Conservation (phyloP, 2,113 vertebrate species). For the Pachypanchax playfairii region DNA sequence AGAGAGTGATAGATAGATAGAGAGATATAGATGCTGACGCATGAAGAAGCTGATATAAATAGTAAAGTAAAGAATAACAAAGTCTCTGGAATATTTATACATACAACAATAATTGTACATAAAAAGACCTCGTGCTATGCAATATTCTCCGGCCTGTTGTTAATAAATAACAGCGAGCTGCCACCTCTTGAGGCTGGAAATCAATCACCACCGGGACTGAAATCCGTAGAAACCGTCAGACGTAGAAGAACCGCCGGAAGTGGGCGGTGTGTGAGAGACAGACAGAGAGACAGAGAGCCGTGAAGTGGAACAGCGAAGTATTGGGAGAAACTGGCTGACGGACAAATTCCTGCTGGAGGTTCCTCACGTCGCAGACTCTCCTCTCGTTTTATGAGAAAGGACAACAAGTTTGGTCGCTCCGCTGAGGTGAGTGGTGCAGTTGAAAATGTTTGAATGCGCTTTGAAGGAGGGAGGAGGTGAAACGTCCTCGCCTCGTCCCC, state of each 20-base stretch:
- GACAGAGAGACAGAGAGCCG: slow-evolving; percentile 30
- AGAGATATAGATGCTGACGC: no score
- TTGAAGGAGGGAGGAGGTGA: neutral
- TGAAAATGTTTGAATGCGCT: neutral
- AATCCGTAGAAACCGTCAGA: slow-evolving; percentile 28
- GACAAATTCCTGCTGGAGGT: slow-evolving; percentile 54
- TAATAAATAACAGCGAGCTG: neutral
- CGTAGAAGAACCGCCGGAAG: slow-evolving; percentile 69
- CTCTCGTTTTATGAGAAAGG: slow-evolving; percentile 64
- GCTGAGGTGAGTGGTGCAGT: slow-evolving; percentile 60
- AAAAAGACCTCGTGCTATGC: no score
- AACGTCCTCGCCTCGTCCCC: slow-evolving; percentile 27
- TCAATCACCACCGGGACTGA: slow-evolving; percentile 4
- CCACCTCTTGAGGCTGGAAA: neutral
- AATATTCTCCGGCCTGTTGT: no score
- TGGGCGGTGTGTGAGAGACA: slow-evolving; percentile 64
- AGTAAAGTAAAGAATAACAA: no score
- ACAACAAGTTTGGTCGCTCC: slow-evolving; percentile 51
- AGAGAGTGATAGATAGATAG: no score
- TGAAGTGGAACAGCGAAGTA: slow-evolving; percentile 65
- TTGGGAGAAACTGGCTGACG: slow-evolving; percentile 50
- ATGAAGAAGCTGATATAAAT: no score
- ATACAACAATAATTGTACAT: no score
- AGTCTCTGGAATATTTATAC: no score
- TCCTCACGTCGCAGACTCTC: slow-evolving; percentile 47